Conservation (phyloP, 2,888 invertebrate genomes). For the Pachydiplax longipennis region DNA sequence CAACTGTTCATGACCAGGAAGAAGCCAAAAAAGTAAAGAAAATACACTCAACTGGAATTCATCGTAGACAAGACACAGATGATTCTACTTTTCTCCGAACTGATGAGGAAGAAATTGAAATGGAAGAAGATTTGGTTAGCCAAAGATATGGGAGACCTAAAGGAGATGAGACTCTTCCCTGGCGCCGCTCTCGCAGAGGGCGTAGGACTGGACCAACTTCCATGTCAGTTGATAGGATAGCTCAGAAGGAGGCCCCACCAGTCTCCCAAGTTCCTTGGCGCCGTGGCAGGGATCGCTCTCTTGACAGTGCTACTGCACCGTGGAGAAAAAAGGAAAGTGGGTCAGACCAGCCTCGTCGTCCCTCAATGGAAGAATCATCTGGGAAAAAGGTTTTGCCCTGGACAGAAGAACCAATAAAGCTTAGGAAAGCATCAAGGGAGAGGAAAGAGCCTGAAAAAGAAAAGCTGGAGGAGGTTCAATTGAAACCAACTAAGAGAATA, state of each 20-base stretch:
- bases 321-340: background rate
- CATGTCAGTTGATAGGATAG: conserved; percentile 1
- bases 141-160: conserved; percentile 58
- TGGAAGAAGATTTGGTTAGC: conserved; percentile 56
- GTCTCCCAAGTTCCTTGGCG: background rate
- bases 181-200: conserved; percentile 59
- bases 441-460: conserved; percentile 59
- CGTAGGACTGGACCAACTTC: conserved; percentile 47
- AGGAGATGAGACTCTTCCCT: conserved; percentile 66
- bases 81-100: conserved; percentile 51
- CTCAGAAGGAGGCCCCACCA: background rate
- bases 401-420: conserved; percentile 70
- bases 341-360: conserved; percentile 4
- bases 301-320: conserved; percentile 27
- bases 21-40: conserved; percentile 53
- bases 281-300: conserved; percentile 8
- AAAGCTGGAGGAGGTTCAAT: conserved; percentile 55
- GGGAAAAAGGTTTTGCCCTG: conserved; percentile 60
- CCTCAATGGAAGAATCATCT: background rate
- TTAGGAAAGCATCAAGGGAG: conserved; percentile 58
- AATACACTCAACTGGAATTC: conserved; percentile 55
- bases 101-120: conserved; percentile 53
- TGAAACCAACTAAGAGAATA: conserved; percentile 59
- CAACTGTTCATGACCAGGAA: conserved; percentile 59
- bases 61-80: conserved; percentile 53